Evolutionary conservation across 2,113 vertebrate species (phyloP).

Genomic region (Lophura nycthemera): DNA sequence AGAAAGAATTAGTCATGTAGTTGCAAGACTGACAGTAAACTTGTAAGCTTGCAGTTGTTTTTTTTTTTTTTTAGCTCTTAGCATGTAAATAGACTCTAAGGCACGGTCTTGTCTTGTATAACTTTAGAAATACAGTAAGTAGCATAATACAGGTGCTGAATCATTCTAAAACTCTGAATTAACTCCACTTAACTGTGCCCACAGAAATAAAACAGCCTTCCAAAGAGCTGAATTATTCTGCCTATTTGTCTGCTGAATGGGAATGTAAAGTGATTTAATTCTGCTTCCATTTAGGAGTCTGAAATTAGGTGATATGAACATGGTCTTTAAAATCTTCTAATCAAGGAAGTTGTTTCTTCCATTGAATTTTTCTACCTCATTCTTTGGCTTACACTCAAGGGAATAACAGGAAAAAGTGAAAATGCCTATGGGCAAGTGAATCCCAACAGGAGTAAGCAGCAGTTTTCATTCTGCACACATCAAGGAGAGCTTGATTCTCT

Average conservation of each 20-base stretch:
- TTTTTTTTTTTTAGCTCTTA: background rate
- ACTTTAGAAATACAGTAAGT: background rate
- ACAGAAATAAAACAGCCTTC: background rate
- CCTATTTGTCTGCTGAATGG: background rate
- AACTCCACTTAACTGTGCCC: background rate
- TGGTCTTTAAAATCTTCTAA: background rate
- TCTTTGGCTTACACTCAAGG: background rate
- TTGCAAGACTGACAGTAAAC: background rate
- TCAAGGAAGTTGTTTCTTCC: background rate
- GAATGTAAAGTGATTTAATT: background rate
- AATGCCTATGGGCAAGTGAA: rapidly evolving
- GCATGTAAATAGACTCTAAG: background rate
- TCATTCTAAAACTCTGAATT: background rate
- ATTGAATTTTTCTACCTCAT: background rate
- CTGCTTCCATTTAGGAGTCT: background rate
- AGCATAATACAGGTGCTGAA: background rate
- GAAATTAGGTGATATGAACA: background rate
- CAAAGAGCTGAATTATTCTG: background rate
- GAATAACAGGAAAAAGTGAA: background rate
- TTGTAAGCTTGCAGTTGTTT: background rate
- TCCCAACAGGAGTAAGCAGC: background rate
- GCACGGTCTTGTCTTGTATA: no score
- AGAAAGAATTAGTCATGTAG: background rate
- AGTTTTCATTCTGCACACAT: background rate
- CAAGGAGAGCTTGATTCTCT: background rate